phyloP scores from a whole-genome alignment of 2,888 invertebrate genomes.

The Drosophila lacicola region DNA sequence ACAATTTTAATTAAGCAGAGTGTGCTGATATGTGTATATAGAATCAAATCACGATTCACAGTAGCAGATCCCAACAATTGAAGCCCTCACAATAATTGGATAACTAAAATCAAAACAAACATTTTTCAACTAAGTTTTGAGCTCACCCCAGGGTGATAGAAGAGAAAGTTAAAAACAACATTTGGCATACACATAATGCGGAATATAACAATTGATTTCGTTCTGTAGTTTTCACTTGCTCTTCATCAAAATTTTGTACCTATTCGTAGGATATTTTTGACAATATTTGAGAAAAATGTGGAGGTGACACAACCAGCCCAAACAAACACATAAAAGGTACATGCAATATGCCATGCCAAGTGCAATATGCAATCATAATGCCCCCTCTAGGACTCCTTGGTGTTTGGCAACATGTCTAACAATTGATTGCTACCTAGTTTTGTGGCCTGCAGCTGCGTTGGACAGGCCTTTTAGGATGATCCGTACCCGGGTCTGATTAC shows the following conservation, averaged over 20 bases:
- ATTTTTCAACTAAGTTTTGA: constrained; percentile 7
- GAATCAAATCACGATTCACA: not conserved
- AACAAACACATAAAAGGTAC: too few species aligned
- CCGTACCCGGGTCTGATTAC: constrained; percentile 42
- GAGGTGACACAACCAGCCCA: too few species aligned
- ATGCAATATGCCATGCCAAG: too few species aligned
- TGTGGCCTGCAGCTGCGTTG: constrained; percentile 13
- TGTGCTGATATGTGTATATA: constrained; percentile 15
- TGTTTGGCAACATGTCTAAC: constrained; percentile 41
- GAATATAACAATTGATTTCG: not conserved
- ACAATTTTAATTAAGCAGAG: constrained; percentile 56
- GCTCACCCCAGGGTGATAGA: not conserved
- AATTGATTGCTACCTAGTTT: constrained; percentile 64
- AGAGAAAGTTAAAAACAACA: not conserved
- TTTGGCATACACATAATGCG: not conserved
- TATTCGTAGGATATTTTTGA: too few species aligned
- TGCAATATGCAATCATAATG: too few species aligned
- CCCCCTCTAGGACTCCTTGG: too few species aligned
- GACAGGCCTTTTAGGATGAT: constrained; percentile 4
- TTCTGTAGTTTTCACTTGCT: too few species aligned
- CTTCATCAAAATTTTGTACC: too few species aligned
- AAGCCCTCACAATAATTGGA: not conserved
- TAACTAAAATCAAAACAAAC: not conserved
- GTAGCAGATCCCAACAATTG: constrained; percentile 4
- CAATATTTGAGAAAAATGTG: too few species aligned